Conservation (phyloP, 1,140 invertebrate species). For the Pygmarrhopalites habei region DNA sequence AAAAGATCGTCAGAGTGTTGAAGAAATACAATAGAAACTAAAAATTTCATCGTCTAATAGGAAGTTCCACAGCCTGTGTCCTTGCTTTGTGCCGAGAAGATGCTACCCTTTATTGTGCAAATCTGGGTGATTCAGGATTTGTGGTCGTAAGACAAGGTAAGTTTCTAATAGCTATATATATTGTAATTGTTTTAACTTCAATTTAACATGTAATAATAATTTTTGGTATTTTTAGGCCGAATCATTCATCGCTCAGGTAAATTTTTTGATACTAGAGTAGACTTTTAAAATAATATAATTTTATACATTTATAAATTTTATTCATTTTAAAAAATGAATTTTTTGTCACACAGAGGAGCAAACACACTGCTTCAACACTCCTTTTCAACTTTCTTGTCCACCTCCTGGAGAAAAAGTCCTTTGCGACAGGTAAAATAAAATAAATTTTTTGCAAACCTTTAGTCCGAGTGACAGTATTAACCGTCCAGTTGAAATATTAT, state of each 20-base stretch:
- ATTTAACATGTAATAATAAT: too few relatives aligned
- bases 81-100: constrained; percentile 84
- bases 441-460: too few relatives aligned
- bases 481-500: not conserved
- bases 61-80: constrained; percentile 95
- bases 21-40: constrained; percentile 86
- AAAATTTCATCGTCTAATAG: constrained; percentile 84
- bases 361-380: constrained; percentile 97
- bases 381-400: constrained; percentile 88
- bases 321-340: too few relatives aligned
- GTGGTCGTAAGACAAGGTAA: constrained; percentile 78
- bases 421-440: constrained; percentile 75
- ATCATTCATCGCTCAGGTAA: too few relatives aligned
- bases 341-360: constrained; percentile 90
- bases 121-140: constrained; percentile 97
- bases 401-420: constrained; percentile 77
- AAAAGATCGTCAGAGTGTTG: not conserved
- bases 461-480: too few relatives aligned
- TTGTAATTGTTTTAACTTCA: too few relatives aligned
- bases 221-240: too few relatives aligned
- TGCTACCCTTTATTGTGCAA: constrained; percentile 83
- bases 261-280: too few relatives aligned
- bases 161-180: too few relatives aligned
- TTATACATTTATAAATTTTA: too few relatives aligned
- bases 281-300: too few relatives aligned